Conservation (phyloP, 2,888 invertebrate species). For the Nephrotoma guestfalica region DNA sequence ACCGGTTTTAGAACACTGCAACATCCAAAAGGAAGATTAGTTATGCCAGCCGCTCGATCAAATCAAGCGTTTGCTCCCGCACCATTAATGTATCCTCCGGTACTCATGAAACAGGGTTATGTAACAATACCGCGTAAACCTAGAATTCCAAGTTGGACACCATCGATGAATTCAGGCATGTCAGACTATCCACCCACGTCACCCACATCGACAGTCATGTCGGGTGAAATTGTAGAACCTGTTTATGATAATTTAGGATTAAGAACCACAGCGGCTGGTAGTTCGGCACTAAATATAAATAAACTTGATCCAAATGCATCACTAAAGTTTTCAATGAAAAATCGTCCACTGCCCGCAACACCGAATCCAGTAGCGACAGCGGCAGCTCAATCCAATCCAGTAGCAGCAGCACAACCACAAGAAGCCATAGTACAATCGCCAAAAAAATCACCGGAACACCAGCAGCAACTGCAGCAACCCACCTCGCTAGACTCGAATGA, state of each 20-base stretch:
- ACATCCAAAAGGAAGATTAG: conserved; percentile 42
- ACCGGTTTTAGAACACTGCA: conserved; percentile 65
- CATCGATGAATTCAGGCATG: conserved; percentile 41
- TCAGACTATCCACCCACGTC: conserved; percentile 26
- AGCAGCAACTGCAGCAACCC: conserved; percentile 16
- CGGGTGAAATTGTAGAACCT: conserved; percentile 48
- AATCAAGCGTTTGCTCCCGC: conserved; percentile 63
- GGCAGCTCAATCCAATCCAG: conserved; percentile 13
- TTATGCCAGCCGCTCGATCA: conserved; percentile 35
- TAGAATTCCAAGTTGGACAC: conserved; percentile 69
- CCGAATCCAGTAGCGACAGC: conserved; percentile 29
- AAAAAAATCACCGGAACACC: conserved; percentile 23
- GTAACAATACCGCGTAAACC: conserved; percentile 77
- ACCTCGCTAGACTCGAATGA: neutral
- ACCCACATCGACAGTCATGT: conserved; percentile 22
- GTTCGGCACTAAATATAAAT: conserved; percentile 61
- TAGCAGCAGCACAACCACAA: conserved; percentile 24
- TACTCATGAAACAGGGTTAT: conserved; percentile 54
- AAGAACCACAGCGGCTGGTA: conserved; percentile 76
- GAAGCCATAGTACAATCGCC: conserved; percentile 18
- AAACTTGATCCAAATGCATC: conserved; percentile 40
- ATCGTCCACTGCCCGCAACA: conserved; percentile 49
- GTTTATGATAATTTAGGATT: conserved; percentile 76
- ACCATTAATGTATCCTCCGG: conserved; percentile 47
- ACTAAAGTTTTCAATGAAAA: conserved; percentile 39